Evolutionary conservation across 2,888 invertebrate species (phyloP), one percentile per base, ranked within the genome.

Genomic region (Tachina lurida): DNA sequence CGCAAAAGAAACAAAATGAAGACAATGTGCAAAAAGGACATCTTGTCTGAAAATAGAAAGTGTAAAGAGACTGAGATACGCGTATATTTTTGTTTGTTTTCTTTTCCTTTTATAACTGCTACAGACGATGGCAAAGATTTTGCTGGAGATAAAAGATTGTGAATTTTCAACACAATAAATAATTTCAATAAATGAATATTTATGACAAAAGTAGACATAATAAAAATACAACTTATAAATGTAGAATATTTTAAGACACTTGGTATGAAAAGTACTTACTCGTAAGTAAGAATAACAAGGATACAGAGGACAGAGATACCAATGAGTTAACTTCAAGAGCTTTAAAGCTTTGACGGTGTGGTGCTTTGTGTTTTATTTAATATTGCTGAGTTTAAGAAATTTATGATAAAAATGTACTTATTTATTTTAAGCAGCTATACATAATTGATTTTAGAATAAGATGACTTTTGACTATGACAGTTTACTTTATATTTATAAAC

Each of bases 81-180:
- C n/a, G n/a, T n/a, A n/a, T n/a, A n/a, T 19, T 19, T 73, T 54
- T 41, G 31, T 31, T 31, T 31, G 31, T 39, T 49, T 67, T 31
- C 2, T 0, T n/a, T n/a, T 67, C n/a, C 39, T 49, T n/a, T 62
- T 62, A 60, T 49, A 39, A 47, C 47, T 39, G 73, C 39, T 15
- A 3, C 9, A 13, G 54, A 3, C 56, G 54, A 43, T 45, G 43
- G 31, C 54, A 63, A 31, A n/a, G 54, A 52, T 54, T 65, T 13
- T 65, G 9, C 8, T 54, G 19, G 17, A 70, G 70, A 62, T 71
- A 78, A 73, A 31, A 67, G 60, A 31, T 31, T 62, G 67, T 45
- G 68, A 75, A 81, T 76, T 52, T 45, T 39, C 52, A 65, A 31
- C 68, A 82, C 49, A 82, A 82, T 76, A 82, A 76, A 82, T 71